Conservation (phyloP, 1,140 invertebrate genomes). For the Wasmannia auropunctata region DNA sequence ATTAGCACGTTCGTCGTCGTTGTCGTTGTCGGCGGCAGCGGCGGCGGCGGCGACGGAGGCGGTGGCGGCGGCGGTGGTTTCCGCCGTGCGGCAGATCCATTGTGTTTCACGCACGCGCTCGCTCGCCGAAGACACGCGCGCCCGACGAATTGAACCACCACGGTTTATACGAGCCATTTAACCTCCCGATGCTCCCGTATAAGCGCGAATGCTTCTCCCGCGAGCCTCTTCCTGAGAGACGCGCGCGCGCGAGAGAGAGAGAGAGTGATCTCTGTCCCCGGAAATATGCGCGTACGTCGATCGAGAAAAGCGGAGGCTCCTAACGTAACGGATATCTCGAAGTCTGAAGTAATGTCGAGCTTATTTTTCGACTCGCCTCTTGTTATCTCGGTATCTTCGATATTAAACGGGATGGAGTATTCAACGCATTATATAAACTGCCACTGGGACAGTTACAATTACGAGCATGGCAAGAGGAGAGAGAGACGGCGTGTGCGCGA, state of each 20-base stretch:
- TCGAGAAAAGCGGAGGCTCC: not conserved
- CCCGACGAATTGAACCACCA: conserved; percentile 13
- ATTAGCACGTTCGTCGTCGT: conserved; percentile 2
- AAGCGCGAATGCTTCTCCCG: conserved; percentile 10
- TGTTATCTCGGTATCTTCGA: not conserved
- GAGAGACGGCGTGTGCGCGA: conserved; percentile 2
- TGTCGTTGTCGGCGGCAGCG: not conserved
- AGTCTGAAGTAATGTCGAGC: not conserved
- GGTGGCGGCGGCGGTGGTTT: not conserved
- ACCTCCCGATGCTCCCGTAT: conserved; percentile 14
- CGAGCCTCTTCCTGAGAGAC: not conserved
- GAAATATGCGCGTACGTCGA: not conserved
- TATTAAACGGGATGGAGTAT: not conserved
- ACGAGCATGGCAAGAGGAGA: not conserved
- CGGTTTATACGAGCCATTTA: conserved; percentile 42
- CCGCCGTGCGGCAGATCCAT: conserved; percentile 24
- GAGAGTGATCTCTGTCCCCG: not conserved
- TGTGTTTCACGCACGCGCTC: conserved; percentile 19
- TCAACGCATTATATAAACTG: not conserved
- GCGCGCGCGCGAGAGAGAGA: too few relatives aligned
- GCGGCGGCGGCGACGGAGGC: not conserved
- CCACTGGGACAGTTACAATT: not conserved
- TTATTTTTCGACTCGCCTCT: not conserved
- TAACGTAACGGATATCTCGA: not conserved
- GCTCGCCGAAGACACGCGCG: conserved; percentile 22